phyloP scores from a whole-genome alignment of 2,113 vertebrate genomes.

The Gymnobelideus leadbeateri region DNA sequence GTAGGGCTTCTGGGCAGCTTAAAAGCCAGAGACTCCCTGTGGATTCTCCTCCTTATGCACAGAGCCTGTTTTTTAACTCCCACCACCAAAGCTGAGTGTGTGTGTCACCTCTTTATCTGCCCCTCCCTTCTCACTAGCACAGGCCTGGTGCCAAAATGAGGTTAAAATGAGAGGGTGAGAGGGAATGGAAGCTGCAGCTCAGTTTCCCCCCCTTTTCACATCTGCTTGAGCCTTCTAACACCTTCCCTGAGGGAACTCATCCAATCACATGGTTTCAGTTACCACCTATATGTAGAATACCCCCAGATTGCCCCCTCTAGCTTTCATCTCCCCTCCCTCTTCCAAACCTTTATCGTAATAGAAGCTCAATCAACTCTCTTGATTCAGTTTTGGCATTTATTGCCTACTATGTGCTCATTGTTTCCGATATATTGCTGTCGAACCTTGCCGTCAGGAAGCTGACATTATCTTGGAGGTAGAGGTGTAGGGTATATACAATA shows the following conservation, averaged over 20 bases:
- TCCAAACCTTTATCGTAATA: neutral
- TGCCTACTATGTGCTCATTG: neutral
- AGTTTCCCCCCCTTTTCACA: constrained; percentile 19
- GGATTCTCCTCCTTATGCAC: neutral
- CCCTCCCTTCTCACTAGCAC: neutral
- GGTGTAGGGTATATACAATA: neutral
- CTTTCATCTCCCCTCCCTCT: neutral
- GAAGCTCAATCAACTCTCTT: neutral
- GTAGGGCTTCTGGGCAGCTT: constrained; percentile 29
- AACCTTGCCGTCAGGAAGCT: neutral
- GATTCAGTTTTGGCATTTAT: neutral
- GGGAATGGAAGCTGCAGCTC: neutral
- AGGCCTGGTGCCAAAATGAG: neutral
- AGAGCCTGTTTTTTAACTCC: constrained; percentile 19
- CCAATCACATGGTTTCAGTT: neutral
- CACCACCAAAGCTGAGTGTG: neutral
- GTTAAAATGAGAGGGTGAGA: neutral
- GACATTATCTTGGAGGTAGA: neutral
- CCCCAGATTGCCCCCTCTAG: neutral
- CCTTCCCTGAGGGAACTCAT: neutral
- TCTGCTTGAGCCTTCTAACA: constrained; percentile 37
- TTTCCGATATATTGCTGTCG: neutral
- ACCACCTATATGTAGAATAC: neutral
- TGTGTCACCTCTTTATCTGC: constrained; percentile 5
- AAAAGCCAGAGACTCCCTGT: constrained; percentile 9